Evolutionary conservation across 1,140 invertebrate genomes (phyloP).

Genomic region (Pteromalus puparum): DNA sequence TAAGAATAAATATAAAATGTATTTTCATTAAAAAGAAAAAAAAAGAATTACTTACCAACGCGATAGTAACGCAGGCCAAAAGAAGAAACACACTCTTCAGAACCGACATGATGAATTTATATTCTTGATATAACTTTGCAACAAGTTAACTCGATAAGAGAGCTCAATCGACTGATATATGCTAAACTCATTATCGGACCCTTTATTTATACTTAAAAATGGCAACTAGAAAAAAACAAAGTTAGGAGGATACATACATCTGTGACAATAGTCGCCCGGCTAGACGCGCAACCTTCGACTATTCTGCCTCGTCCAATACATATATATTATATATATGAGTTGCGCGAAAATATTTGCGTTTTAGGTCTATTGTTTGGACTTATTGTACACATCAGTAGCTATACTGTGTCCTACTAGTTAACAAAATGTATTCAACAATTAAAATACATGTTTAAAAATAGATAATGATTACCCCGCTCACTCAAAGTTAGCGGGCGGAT

Average conservation of each 20-base stretch:
- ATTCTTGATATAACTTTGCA: background rate
- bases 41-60: background rate
- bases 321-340: too few species aligned
- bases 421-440: too few species aligned
- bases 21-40: background rate
- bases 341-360: too few species aligned
- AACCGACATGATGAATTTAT: background rate
- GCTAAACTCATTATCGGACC: background rate
- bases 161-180: background rate
- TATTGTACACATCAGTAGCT: too few species aligned
- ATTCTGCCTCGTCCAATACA: too few species aligned
- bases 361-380: too few species aligned
- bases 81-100: background rate
- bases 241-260: too few species aligned
- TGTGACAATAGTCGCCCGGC: background rate
- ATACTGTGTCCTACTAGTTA: too few species aligned
- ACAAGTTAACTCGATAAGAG: background rate
- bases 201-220: background rate
- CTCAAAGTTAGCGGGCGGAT: too few species aligned
- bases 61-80: background rate
- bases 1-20: background rate
- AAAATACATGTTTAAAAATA: too few species aligned
- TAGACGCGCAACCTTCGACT: too few species aligned
- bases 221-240: background rate
- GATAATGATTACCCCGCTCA: too few species aligned